Evolutionary conservation across 37 sponge, comb jelly and placozoan genomes (phyloP).

Genomic region (Oscarella lobularis): DNA sequence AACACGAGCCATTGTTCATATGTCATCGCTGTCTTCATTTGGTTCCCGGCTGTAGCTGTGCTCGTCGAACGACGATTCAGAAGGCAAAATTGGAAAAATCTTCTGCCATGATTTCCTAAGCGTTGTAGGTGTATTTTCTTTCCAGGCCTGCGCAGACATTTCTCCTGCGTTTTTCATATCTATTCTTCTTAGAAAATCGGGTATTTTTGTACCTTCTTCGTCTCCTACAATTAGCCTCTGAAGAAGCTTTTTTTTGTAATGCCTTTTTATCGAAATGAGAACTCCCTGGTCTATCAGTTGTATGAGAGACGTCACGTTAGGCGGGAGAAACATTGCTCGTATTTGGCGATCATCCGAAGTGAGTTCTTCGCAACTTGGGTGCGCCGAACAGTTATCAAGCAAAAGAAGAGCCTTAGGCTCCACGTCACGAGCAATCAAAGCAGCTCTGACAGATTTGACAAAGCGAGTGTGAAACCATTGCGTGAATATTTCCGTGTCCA

Average conservation of each 20-base stretch:
- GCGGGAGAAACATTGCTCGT: conserved; percentile 38
- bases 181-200: conserved; percentile 35
- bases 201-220: conserved; percentile 18
- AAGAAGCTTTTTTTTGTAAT: conserved; percentile 38
- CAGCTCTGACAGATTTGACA: conserved; percentile 15
- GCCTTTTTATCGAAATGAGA: conserved; percentile 19
- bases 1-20: no score
- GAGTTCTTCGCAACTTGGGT: conserved; percentile 27
- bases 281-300: conserved; percentile 75
- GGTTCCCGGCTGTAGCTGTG: no score
- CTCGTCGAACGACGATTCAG: no score
- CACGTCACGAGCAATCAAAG: no score
- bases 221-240: conserved; percentile 33
- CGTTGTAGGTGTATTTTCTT: no score
- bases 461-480: conserved; percentile 24
- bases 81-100: no score
- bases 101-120: no score
- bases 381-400: conserved; percentile 48
- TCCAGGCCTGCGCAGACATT: conserved; percentile 18
- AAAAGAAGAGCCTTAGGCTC: conserved; percentile 35
- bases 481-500: neutral
- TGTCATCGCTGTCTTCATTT: no score
- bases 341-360: conserved; percentile 22
- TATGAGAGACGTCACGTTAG: conserved; percentile 50
- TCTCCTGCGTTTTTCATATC: conserved; percentile 23